Evolutionary conservation across 2,113 vertebrate genomes (phyloP), one percentile per base, ranked within the genome.

Genomic region (Psilopsiagon aurifrons): DNA sequence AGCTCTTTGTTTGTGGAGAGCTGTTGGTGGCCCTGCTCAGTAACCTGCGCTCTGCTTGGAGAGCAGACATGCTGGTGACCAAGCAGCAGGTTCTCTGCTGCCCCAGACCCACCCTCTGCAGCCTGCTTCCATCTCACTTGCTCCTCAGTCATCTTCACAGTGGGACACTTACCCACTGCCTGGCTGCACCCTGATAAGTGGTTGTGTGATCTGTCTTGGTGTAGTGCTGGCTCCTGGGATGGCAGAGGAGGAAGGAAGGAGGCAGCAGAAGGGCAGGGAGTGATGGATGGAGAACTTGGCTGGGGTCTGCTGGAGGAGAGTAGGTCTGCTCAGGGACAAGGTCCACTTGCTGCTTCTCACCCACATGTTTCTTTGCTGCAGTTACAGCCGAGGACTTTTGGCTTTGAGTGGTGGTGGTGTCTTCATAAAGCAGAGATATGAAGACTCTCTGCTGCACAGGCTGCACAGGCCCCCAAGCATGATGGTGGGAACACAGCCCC

Each of bases 311-410:
- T 49, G 73, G 39, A 33, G 20, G 15, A 55, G 51, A 7, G 20
- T 28, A 25, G n/a, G 14, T 41, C 60, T 37, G 54, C 28, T 55
- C 0, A 0, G 2, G 57, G 62, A 28, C 20, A 4, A 27, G 29
- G 28, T 16, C 44, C 55, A 0, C 33, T 39, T 2, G 1, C 51
- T 41, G 0, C 69, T 54, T 12, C 37, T 43, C 43, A 11, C 35
- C 41, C 28, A 1, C 0, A 0, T 6, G 9, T 67, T 25, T n/a
- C 47, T 33, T 35, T 0, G 2, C 68, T 23, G 7, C 8, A 1
- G 15, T 1, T 43, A 39, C 0, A 1, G 6, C 37, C 2, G 1
- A 17, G 25, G 43, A 54, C 27, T 59, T 52, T 25, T n/a, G 39
- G 41, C 82, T 55, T 18, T 10, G 35, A 19, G 44, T 4, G 16